Evolutionary conservation across 1,140 invertebrate genomes (phyloP).

Genomic region (Euglossa dilemma): DNA sequence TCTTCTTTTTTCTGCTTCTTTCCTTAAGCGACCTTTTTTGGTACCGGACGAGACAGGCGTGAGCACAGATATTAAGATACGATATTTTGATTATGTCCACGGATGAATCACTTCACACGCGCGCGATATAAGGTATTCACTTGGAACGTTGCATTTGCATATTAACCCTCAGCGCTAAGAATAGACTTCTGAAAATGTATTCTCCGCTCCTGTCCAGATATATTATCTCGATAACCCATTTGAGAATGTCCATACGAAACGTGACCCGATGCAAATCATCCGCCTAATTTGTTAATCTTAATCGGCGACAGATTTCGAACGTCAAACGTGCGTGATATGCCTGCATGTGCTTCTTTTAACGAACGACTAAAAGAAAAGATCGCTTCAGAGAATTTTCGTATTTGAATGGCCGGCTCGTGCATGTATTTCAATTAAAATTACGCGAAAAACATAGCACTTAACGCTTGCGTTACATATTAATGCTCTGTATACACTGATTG

Average conservation of each 20-base stretch:
- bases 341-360: background rate
- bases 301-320: background rate
- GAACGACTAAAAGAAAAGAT: background rate
- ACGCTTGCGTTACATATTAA: background rate
- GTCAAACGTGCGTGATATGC: background rate
- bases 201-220: background rate
- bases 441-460: no score
- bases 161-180: slow-evolving; percentile 58
- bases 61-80: slow-evolving; percentile 10
- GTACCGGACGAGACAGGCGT: background rate
- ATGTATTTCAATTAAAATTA: background rate
- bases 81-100: slow-evolving; percentile 49
- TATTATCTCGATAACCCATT: background rate
- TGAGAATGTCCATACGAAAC: background rate
- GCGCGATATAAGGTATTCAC: slow-evolving; percentile 56
- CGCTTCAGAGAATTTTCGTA: background rate
- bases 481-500: background rate
- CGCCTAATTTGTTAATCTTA: background rate
- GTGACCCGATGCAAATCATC: background rate
- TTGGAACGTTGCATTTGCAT: slow-evolving; percentile 58
- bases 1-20: background rate
- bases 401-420: background rate
- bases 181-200: slow-evolving; percentile 41
- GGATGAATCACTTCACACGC: slow-evolving; percentile 55
- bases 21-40: slow-evolving; percentile 8